A percentile compares a stretch with the other conserved stretches of the same genome.
phyloP scores from a whole-genome alignment of 2,113 vertebrate genomes.

The Platysteira castanea region DNA sequence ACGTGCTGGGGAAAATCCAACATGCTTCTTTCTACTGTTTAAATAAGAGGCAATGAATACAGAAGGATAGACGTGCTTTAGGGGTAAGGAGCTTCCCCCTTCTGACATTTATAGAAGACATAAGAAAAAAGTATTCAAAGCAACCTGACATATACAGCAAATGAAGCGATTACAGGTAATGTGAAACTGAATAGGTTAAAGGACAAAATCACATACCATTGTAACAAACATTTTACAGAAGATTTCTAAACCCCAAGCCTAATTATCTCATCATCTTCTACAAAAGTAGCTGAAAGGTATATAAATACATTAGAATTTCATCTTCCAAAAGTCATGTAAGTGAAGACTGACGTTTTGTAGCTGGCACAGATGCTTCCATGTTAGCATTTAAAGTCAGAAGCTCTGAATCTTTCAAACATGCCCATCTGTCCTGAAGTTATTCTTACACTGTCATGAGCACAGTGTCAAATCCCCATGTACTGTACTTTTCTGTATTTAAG shows the following conservation, averaged over 20 bases:
- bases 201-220: not conserved
- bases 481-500: not conserved
- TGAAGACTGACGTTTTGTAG: not conserved
- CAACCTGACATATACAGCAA: not conserved
- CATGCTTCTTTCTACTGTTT: slow-evolving; percentile 84
- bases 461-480: not conserved
- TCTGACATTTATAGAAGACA: not conserved
- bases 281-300: not conserved
- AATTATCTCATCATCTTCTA: not conserved
- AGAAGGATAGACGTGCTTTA: not conserved
- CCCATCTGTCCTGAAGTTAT: not conserved
- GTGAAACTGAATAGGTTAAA: not conserved
- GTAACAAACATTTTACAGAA: not conserved
- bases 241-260: not conserved
- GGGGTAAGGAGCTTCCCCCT: not conserved
- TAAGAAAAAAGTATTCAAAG: not conserved
- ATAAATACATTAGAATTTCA: not conserved
- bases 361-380: not conserved
- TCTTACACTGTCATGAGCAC: not conserved
- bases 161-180: not conserved
- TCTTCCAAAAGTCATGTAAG: not conserved
- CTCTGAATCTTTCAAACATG: not conserved
- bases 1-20: slow-evolving; percentile 92
- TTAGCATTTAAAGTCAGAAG: not conserved
- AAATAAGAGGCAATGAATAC: not conserved